Conservation (phyloP, 2,113 vertebrate species). For the Excalfactoria chinensis region DNA sequence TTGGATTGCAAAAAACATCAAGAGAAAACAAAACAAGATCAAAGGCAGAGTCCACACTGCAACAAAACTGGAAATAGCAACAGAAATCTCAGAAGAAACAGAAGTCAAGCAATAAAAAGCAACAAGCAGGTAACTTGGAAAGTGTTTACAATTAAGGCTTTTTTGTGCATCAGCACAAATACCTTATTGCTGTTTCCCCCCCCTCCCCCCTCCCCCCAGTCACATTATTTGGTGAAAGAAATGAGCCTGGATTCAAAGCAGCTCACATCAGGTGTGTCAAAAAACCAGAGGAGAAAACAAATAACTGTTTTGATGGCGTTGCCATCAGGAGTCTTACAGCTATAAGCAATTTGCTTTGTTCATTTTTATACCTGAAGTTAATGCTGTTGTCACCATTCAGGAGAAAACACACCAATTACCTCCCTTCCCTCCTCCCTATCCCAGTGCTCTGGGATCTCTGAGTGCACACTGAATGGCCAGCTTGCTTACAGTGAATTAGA, state of each 20-base stretch:
- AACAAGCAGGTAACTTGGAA: not conserved
- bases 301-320: not conserved
- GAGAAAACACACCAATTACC: not conserved
- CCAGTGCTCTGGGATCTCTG: not conserved
- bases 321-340: not conserved
- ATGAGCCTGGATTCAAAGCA: not conserved
- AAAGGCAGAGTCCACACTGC: slow-evolving; percentile 8
- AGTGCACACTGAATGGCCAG: fast-evolving
- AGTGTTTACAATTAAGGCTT: not conserved
- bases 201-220: not conserved
- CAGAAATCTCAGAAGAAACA: slow-evolving; percentile 8
- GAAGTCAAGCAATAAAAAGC: slow-evolving; percentile 7
- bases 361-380: not conserved
- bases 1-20: slow-evolving; percentile 7
- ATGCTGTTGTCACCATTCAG: not conserved
- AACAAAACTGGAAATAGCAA: slow-evolving; percentile 34
- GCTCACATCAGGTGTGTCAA: not conserved
- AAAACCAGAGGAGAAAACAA: not conserved
- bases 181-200: not conserved
- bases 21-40: slow-evolving; percentile 49
- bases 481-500: not conserved
- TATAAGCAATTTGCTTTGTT: not conserved
- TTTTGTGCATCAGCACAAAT: slow-evolving; percentile 2
- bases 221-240: slow-evolving; percentile 1
- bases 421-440: not conserved